Base-by-base conservation (phyloP, 1,140 invertebrate species). In the Hypsibius dujardini region DNA sequence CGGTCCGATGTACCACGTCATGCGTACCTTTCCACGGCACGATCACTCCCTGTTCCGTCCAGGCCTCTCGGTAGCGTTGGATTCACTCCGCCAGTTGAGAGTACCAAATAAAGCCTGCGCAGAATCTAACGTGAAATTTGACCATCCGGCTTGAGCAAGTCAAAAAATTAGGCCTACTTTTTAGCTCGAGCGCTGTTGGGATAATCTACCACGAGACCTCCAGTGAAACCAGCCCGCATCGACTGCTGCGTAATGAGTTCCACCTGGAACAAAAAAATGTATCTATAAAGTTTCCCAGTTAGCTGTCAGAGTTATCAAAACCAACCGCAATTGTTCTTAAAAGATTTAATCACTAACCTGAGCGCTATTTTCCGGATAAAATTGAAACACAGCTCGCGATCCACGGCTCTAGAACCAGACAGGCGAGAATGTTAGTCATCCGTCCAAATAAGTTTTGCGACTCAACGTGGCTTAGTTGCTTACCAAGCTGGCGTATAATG, bases 101-200 rank as follows among this genome's bases (percentile, higher is more conserved):
- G 79, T 67, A 95, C 92, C 28, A 97, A 81, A 78, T 92, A 96
- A 76, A 89, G 90, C 90, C 80, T 81, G 73, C 50, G 50, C 46
- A 46, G 14, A 47, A 42, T 7, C n/a, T 56, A 72, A 56, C 50
- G n/a, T n/a, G 42, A 67, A 69, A 14, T 15, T 73, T 28, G 60
- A 47, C 1, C 47, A 71, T 28, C 1, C 12, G 62, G 1, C 14
- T 56, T 56, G 50, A 7, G 50, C 50, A 56, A 56, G 7, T 40
- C 62, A 67, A 56, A 56, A n/a, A 7, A 56, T 56, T 56, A 7
- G 7, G 73, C 75, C 76, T 74, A 83, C 81, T 85, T 85, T 79
- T 95, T 97, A 1, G 93, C 92, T 82, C 96, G 98, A 1, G 92
- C 87, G 74, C 93, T 96, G 78, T 99, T 95, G 1, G 96, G 95